Evolutionary conservation across 2,888 invertebrate genomes (phyloP).

Genomic region (Fragum sueziense): DNA sequence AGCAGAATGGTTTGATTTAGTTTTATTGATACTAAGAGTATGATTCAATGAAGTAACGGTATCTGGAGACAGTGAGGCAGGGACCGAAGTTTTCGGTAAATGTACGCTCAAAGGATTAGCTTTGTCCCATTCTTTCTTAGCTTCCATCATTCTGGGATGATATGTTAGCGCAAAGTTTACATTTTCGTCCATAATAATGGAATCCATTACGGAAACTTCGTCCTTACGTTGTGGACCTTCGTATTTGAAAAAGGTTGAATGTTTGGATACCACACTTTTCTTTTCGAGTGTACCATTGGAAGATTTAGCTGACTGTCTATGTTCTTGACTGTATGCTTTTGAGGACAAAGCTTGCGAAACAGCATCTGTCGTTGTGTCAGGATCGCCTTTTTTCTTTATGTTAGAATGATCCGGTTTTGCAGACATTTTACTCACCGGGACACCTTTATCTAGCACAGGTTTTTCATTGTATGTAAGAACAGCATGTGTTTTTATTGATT

Average conservation of each 20-base stretch:
- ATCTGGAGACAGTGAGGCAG: not conserved
- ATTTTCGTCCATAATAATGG: conserved; percentile 26
- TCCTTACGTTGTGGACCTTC: not conserved
- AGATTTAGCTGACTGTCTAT: not conserved
- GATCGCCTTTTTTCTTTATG: not conserved
- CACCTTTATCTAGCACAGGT: not conserved
- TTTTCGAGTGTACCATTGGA: not conserved
- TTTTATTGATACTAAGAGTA: not conserved
- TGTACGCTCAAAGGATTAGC: not conserved
- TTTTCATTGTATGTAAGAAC: not conserved
- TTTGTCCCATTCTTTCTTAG: conserved; percentile 26
- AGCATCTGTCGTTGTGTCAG: not conserved
- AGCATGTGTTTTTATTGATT: not conserved
- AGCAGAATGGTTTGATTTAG: not conserved
- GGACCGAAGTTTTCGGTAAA: not conserved
- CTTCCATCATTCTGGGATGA: conserved; percentile 25
- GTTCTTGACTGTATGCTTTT: not conserved
- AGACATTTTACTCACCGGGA: not conserved
- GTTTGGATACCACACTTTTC: not conserved
- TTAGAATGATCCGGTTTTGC: not conserved
- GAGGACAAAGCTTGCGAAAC: no score
- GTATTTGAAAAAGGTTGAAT: not conserved
- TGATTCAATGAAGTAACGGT: not conserved
- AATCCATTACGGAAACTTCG: conserved; percentile 15
- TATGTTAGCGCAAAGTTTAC: conserved; percentile 19